These are phyloP conservation scores for Parasteatoda tepidariorum DNA, from an alignment of 1,140 invertebrate species.

Conservation along the genomic window DNA sequence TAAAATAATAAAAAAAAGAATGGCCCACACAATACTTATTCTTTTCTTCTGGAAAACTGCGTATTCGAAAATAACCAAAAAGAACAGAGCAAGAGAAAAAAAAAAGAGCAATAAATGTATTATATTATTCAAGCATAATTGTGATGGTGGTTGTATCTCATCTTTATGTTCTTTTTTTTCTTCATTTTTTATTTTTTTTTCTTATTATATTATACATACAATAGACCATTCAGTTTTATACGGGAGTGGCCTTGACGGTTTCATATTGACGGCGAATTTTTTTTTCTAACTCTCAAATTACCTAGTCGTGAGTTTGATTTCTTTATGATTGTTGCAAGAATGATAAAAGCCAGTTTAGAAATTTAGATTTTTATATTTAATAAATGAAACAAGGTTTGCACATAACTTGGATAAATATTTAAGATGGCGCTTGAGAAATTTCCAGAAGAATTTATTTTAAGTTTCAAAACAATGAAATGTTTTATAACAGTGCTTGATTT, in stretches of 20 bases:
- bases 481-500: no score
- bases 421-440: no score
- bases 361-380: not conserved
- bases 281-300: not conserved
- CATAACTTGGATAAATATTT: no score
- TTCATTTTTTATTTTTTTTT: constrained; percentile 6
- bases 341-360: not conserved
- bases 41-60: constrained; percentile 1
- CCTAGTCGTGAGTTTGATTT: not conserved
- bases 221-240: not conserved
- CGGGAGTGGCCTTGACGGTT: constrained; percentile 3
- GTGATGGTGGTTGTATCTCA: not conserved
- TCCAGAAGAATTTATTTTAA: no score
- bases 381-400: no score
- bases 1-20: constrained; percentile 1
- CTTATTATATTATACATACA: constrained; percentile 7
- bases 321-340: not conserved
- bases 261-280: not conserved
- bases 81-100: no score
- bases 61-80: not conserved
- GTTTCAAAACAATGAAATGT: no score
- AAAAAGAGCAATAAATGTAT: not conserved
- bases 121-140: constrained; percentile 26
- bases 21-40: not conserved
- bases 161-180: not conserved